Conservation (phyloP, 2,888 invertebrate genomes). For the Tryphoninae sp. region DNA sequence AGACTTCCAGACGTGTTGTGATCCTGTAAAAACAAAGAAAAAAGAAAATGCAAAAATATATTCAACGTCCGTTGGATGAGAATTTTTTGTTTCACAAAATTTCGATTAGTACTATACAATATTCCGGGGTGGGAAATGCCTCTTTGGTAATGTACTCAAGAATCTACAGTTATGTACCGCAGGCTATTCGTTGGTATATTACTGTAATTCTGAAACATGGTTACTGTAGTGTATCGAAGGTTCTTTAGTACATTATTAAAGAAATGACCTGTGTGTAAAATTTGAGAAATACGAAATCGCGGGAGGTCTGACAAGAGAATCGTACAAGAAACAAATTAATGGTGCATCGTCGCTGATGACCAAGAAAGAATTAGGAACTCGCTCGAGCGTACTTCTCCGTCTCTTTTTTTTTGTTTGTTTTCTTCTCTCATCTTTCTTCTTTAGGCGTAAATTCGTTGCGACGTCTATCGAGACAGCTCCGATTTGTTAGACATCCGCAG, state of each 20-base stretch:
- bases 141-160: too few relatives aligned
- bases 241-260: not conserved
- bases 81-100: slow-evolving; percentile 11
- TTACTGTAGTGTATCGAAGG: too few relatives aligned
- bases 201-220: too few relatives aligned
- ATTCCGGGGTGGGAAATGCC: not conserved
- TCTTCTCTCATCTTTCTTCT: not conserved
- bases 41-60: slow-evolving; percentile 7
- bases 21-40: slow-evolving; percentile 31
- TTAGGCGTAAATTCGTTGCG: not conserved
- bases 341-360: not conserved
- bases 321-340: slow-evolving; percentile 6
- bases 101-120: not conserved
- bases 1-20: not conserved
- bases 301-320: not conserved
- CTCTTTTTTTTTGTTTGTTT: not conserved
- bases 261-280: not conserved
- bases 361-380: slow-evolving; percentile 34
- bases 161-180: too few relatives aligned
- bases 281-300: not conserved
- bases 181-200: too few relatives aligned
- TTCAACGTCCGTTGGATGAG: not conserved
- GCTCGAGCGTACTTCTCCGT: slow-evolving; percentile 43
- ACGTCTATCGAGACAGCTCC: slow-evolving; percentile 53
- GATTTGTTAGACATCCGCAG: slow-evolving; percentile 58